Percentiles rank a stretch among this genome's conserved stretches.
These are phyloP conservation scores for Pseudotriccus pelzelni DNA, from an alignment of 2,797 vertebrate genomes.

Conservation along the genomic window DNA sequence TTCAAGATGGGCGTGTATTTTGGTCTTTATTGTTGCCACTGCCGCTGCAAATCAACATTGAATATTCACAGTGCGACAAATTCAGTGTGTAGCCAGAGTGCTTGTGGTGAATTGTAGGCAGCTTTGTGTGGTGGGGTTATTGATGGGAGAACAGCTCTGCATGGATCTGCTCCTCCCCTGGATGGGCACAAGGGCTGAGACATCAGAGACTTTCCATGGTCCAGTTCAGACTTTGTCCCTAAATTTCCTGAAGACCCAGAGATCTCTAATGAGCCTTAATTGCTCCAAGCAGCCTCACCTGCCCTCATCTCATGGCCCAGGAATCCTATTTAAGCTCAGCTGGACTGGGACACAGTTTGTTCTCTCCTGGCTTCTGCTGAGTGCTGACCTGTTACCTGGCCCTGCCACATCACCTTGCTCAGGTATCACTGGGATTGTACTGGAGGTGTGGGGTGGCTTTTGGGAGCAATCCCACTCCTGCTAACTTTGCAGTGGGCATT, in stretches of 20 bases:
- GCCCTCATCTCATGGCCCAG: not conserved
- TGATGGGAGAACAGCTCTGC: not conserved
- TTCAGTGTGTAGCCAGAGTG: too few relatives aligned
- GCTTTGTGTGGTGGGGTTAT: not conserved
- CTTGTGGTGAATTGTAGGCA: not conserved
- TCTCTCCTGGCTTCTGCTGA: not conserved
- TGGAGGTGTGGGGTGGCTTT: fast-evolving
- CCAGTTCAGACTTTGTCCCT: not conserved
- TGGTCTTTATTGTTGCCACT: not conserved
- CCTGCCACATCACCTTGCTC: not conserved
- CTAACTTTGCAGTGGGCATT: not conserved
- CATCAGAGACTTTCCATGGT: not conserved
- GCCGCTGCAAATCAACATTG: not conserved
- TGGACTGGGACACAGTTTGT: fast-evolving
- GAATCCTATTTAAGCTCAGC: not conserved
- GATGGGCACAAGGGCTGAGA: not conserved
- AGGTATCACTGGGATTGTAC: fast-evolving
- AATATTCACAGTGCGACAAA: not conserved
- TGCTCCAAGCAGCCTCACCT: not conserved
- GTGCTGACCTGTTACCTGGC: not conserved
- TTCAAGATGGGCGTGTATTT: not conserved
- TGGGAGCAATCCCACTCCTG: not conserved
- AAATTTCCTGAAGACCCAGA: not conserved
- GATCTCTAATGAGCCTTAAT: not conserved
- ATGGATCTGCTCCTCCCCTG: fast-evolving